Evolutionary conservation across 2,113 vertebrate species (phyloP), one percentile per base, ranked within the genome.

Genomic region (Colinus virginianus): DNA sequence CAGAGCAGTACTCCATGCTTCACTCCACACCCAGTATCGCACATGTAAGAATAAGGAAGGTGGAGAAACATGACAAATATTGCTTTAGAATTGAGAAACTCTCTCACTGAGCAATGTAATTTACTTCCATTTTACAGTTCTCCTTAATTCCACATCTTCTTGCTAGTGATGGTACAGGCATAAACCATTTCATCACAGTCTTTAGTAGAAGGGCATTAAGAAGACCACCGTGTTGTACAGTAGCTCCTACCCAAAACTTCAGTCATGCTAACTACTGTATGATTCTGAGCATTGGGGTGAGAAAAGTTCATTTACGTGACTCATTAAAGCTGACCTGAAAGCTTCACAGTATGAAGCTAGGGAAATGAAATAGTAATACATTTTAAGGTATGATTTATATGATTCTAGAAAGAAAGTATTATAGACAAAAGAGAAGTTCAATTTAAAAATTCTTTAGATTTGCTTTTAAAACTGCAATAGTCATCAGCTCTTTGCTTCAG

Each of bases 111-210:
- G 56, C 45, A 94, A 90, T 45, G 91, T 6, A 78, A 91, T 96
- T 97, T 94, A 94, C 88, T 95, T 96, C 62, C 88, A 86, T 96
- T 97, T 97, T 97, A 97, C 51, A 94, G 70, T 61, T 93, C 63
- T 94, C 78, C 66, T 95, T 97, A 96, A 97, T 96, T 96, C 84
- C 32, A 79, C 56, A 82, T 96, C 58, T 97, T 72, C 78, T 78
- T 92, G 30, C 23, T 84, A 80, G 48, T 95, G 87, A 94, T 32
- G 70, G 74, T 79, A 88, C 4, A 61, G 34, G 79, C 51, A 95
- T 85, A 93, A 97, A 97, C 93, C 51, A 96, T 96, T 96, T 95
- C 61, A 90, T 91, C 64, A 84, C 5, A 19, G 55, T 76, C 70
- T 91, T 97, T 36, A 80, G 20, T 30, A 45, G 34, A 85, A 80